phyloP scores from a whole-genome alignment of 2,888 invertebrate species.

The Ectemnius continuus region DNA sequence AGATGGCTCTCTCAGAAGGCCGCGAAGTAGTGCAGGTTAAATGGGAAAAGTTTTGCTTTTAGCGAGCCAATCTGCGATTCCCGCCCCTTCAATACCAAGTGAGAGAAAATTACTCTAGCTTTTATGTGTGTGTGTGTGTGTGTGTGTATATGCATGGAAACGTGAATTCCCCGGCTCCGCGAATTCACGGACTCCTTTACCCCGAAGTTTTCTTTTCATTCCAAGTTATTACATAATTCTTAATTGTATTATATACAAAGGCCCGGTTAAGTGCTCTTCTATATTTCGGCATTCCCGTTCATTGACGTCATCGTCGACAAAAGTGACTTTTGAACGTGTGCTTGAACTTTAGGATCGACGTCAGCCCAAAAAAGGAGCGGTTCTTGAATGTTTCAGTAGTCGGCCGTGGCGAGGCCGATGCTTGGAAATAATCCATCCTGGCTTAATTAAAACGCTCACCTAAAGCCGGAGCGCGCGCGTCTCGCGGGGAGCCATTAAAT shows the following conservation, averaged over 20 bases:
- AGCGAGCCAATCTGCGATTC: conserved; percentile 50
- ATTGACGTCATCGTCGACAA: conserved; percentile 30
- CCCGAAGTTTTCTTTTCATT: neutral
- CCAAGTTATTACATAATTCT: neutral
- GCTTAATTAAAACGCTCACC: conserved; percentile 51
- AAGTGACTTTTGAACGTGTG: conserved; percentile 35
- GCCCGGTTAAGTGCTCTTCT: neutral
- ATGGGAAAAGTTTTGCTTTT: conserved; percentile 61
- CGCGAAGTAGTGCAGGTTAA: conserved; percentile 49
- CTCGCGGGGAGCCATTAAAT: neutral
- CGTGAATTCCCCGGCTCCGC: conserved; percentile 31
- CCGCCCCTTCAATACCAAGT: conserved; percentile 14
- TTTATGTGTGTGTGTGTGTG: too few relatives aligned
- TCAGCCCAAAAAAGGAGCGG: conserved; percentile 25
- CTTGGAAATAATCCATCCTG: conserved; percentile 36
- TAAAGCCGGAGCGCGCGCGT: conserved; percentile 21
- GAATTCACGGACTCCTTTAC: neutral
- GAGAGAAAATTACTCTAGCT: conserved; percentile 38
- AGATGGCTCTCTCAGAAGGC: conserved; percentile 27
- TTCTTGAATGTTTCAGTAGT: conserved; percentile 40
- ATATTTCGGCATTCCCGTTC: neutral
- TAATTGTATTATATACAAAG: too few relatives aligned
- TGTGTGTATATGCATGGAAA: conserved; percentile 21
- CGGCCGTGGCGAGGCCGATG: conserved; percentile 22
- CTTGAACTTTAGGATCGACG: conserved; percentile 22